These are phyloP conservation scores for Leptogaster cylindrica DNA, from an alignment of 2,888 invertebrate species.

Conservation along the genomic window DNA sequence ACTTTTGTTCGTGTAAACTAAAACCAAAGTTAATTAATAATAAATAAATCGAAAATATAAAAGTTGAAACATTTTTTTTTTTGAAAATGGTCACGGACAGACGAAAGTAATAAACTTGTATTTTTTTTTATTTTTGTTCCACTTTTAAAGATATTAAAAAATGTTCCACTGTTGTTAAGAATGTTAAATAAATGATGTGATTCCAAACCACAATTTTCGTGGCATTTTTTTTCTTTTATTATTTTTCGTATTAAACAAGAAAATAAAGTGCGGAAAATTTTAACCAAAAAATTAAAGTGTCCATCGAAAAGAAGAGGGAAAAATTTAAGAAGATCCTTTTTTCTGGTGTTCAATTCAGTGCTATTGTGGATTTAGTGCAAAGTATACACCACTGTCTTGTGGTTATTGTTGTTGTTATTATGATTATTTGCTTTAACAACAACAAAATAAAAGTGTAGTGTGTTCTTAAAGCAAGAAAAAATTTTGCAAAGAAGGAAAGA, in stretches of 20 bases:
- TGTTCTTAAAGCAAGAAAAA: background rate
- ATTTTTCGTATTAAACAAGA: constrained; percentile 1
- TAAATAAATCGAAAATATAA: too few species aligned
- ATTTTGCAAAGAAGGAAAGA: background rate
- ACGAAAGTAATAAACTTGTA: too few species aligned
- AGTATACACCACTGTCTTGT: constrained; percentile 2
- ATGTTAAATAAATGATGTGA: constrained; percentile 15
- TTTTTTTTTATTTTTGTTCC: too few species aligned
- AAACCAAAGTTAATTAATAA: too few species aligned
- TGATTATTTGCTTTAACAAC: too few species aligned
- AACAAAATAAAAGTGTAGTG: constrained; percentile 14
- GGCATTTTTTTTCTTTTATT: constrained; percentile 23
- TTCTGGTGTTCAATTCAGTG: background rate
- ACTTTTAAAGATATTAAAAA: too few species aligned
- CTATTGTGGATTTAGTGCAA: constrained; percentile 27
- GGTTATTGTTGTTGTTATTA: background rate
- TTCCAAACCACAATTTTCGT: background rate
- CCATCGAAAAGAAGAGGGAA: background rate
- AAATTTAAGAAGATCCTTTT: background rate
- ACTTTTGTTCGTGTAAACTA: too few species aligned
- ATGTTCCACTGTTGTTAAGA: too few species aligned
- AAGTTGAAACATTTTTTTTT: too few species aligned
- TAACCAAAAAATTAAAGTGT: constrained; percentile 8
- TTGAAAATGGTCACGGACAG: too few species aligned
- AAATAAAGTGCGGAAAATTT: background rate